Conservation (phyloP, 2,113 vertebrate species). For the Oreochromis tanganicae region DNA sequence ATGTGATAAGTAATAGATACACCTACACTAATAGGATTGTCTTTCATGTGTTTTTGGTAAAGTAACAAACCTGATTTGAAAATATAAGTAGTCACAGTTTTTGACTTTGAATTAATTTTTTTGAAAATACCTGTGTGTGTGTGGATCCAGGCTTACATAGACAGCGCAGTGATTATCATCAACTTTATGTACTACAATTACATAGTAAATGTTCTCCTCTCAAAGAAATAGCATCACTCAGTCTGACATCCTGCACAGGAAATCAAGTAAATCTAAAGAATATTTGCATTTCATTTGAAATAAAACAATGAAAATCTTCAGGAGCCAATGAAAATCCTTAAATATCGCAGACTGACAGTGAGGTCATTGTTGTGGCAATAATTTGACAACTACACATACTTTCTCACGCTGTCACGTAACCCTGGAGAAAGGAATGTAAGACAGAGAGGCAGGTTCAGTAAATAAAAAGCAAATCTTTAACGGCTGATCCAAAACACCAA, state of each 20-base stretch:
- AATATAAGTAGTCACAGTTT: background rate
- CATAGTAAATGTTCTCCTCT: background rate
- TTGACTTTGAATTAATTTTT: rapidly evolving
- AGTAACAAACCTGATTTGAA: background rate
- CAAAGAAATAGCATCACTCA: background rate
- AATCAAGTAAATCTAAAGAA: background rate
- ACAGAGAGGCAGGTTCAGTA: background rate
- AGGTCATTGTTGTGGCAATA: background rate
- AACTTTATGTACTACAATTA: background rate
- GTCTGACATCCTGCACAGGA: background rate
- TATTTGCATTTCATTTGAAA: background rate
- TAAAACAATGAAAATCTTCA: background rate
- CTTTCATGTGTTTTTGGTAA: background rate
- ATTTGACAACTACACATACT: background rate
- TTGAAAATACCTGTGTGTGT: background rate
- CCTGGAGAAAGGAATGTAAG: background rate
- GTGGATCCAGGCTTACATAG: background rate
- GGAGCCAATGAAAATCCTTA: background rate
- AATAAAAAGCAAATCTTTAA: background rate
- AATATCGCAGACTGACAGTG: background rate
- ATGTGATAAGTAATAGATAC: background rate
- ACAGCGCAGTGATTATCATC: background rate
- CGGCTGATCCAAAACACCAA: background rate
- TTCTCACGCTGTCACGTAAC: background rate
- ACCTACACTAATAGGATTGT: background rate